Base-by-base conservation (phyloP, 1,140 invertebrate genomes). In the Hylaeus anthracinus region DNA sequence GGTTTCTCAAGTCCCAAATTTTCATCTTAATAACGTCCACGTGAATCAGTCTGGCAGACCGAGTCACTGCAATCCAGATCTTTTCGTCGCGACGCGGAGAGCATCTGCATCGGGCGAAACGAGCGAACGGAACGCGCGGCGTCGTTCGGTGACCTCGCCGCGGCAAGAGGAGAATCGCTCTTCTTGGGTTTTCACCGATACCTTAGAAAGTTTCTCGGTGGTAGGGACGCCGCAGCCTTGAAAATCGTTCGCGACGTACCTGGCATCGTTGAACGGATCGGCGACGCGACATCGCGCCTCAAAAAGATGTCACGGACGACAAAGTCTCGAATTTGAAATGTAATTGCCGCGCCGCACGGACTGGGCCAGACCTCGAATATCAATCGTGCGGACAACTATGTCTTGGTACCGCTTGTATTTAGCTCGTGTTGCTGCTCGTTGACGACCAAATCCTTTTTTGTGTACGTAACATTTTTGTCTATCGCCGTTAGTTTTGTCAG, bases 151-250 rank as follows among this genome's bases (percentile, higher is more conserved):
- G 83, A 86, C 79, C 83, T 82, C 84, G 70, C 69, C 39, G 45
- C 43, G 43, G 61, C 83, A 79, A 85, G 70, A 85, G 83, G 83
- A 72, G 83, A 74, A 77, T 86, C 83, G 74, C 73, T 86, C 79
- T 78, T 86, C 79, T 77, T 51, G 72, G 39, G 43, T 85, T 86
- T 86, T 86, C 83, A 85, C 83, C 83, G 76, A 86, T 86, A 79
- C 58, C 74, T 78, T 82, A 86, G 84, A 86, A 86, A 82, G 84
- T 86, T 72, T 53, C 66, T 61, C 58, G 9, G 56, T 39, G n/a
- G 76, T 53, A 72, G 79, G 26, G 9, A 53, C 48, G 55, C 10
- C 15, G 53, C 72, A 84, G 82, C 83, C 83, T 85, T 85, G 83
- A 85, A 80, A 84, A 84, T 80, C 66, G 15, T 58, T 48, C 81